Percentiles rank a stretch among this genome's conserved stretches.
These are phyloP conservation scores for Arnoldichthys spilopterus DNA, from an alignment of 2,797 vertebrate genomes.

Conservation along the genomic window DNA sequence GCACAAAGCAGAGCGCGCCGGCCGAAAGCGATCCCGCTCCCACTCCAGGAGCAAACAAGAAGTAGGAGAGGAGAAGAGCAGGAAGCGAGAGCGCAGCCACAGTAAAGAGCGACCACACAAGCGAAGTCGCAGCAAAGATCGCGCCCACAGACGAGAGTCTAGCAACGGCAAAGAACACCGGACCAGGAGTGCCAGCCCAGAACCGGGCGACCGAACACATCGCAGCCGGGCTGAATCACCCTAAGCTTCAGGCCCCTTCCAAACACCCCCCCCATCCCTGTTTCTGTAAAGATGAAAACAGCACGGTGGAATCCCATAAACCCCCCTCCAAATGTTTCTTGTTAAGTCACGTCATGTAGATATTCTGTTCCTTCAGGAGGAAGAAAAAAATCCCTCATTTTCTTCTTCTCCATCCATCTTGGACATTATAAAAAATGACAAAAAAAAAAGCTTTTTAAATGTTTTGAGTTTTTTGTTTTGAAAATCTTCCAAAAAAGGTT, in stretches of 20 bases:
- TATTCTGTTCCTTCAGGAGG: constrained; percentile 27
- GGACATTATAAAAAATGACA: constrained; percentile 8
- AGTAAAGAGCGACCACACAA: constrained; percentile 86
- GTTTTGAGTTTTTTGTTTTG: constrained; percentile 79
- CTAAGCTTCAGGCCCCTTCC: constrained; percentile 58
- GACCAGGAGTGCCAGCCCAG: constrained; percentile 85
- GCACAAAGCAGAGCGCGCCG: constrained; percentile 78
- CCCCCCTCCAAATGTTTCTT: constrained; percentile 53
- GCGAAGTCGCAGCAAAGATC: constrained; percentile 88
- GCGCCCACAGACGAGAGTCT: constrained; percentile 84
- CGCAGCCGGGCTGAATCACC: constrained; percentile 78
- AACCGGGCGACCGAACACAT: constrained; percentile 81
- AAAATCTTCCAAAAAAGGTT: constrained; percentile 81
- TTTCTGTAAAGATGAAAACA: constrained; percentile 57
- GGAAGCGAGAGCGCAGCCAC: constrained; percentile 86
- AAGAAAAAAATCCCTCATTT: constrained; percentile 2
- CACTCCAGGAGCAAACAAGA: constrained; percentile 79
- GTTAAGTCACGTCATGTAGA: constrained; percentile 50
- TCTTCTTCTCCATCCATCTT: constrained; percentile 63
- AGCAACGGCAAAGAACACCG: constrained; percentile 86
- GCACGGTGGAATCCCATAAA: constrained; percentile 46
- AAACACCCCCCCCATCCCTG: constrained; percentile 50
- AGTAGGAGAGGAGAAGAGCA: constrained; percentile 84
- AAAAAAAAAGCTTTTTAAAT: constrained; percentile 70
- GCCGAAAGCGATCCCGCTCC: constrained; percentile 70